Evolutionary conservation across 2,113 vertebrate species (phyloP), one percentile per base, ranked within the genome.

Genomic region (Anguilla rostrata): DNA sequence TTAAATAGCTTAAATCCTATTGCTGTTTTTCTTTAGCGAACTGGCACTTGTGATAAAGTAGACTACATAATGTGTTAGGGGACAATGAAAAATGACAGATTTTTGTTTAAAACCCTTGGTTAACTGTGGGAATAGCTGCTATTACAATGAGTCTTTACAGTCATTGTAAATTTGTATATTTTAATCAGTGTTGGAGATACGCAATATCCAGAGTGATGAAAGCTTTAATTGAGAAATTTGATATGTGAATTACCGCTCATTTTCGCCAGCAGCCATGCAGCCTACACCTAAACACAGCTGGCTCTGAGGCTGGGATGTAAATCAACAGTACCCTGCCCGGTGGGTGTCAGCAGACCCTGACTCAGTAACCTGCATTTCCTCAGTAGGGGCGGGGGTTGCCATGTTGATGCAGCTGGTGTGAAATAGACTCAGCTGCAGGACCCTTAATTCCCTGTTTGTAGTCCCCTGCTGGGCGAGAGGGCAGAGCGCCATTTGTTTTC

Each of bases 351-450:
- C 15, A 80, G 40, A 20, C 78, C 18, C 34, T 1, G 71, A 75
- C 71, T 80, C 78, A 80, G 15, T 80, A 41, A 80, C 78, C 78
- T 80, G 78, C 78, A 80, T 80, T 40, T 75, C n/a, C 71, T 29
- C 18, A 80, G 40, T 41, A 39, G 34, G 34, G 34, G 34, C n/a
- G n/a, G 78, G 78, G 78, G 78, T 40, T 39, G 78, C 81, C 43
- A 22, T 85, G 84, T 85, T 85, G 75, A 85, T 49, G 14, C 41
- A 78, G 43, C 84, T 79, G 29, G 43, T 78, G 29, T 49, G 71
- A 78, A 84, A 78, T 53, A 22, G 41, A 49, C 41, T 49, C 84
- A 85, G 84, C 43, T 78, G 71, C 46, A 6, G 43, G 84, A 20
- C 43, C 5, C 43, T 22, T 39, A 79, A 71, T 34, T 18, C 29